Evolutionary conservation across 2,797 vertebrate genomes (phyloP), one percentile per base, ranked within the genome.

Genomic region (Aselliscus stoliczkanus): DNA sequence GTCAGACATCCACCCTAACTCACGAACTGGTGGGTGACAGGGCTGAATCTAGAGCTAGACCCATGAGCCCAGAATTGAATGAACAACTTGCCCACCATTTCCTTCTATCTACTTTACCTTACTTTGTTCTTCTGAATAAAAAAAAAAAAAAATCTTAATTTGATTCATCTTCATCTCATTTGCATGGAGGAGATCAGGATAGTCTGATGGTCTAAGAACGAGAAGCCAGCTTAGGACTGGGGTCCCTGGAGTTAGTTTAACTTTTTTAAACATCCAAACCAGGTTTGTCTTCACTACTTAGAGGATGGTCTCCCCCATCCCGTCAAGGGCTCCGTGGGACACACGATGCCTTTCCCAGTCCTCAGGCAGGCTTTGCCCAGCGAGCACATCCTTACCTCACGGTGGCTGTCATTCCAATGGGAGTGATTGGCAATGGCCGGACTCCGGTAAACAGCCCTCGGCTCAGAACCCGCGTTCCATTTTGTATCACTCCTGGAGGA

Each of bases 401-500:
- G 47, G 99, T 99, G 92, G 99, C 99, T 96, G 99, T 99, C 98
- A 99, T 99, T 95, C 99, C 99, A 82, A 99, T 99, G 39, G 99
- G 99, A 97, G 99, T 99, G 96, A 99, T 99, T 77, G 99, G 99
- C 98, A 99, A 98, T 10, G 99, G 99, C 98, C 99, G 99, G 97
- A 99, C 99, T 86, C 99, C 99, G 5, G 99, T 99, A 98, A 99
- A 99, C 97, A 99, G 99, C 65, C 99, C 99, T 98, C 99, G 99
- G 98, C 98, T 99, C 98, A 99, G 98, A 93, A 99, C 98, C 34
- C 99, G 99, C 58, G 99, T 98, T 97, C 99, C 99, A 67, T 99
- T 99, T 98, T 99, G 99, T 98, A 99, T 99, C 98, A 99, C 99
- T 95, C 99, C 99, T 0, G 99, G 99, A 97, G 99, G 99, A 98